These are phyloP conservation scores for Anableps anableps DNA, from an alignment of 2,797 vertebrate species.

Conservation along the genomic window DNA sequence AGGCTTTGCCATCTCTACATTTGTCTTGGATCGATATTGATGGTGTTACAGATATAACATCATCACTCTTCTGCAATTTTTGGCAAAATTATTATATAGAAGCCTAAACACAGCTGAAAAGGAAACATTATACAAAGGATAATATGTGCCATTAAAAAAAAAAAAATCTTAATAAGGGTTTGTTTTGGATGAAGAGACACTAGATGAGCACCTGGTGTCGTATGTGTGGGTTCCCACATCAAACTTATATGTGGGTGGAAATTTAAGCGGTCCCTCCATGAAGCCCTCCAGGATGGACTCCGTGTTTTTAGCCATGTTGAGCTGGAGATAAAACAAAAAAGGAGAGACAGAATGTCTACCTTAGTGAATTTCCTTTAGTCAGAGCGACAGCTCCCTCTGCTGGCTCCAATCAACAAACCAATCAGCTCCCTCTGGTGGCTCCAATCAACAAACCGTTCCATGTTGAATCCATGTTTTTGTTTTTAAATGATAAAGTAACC, in stretches of 20 bases:
- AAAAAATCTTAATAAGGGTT: too few species aligned
- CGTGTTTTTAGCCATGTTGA: constrained; percentile 94
- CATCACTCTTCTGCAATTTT: too few species aligned
- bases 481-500: constrained; percentile 18
- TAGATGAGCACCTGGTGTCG: constrained; percentile 89
- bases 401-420: constrained; percentile 34
- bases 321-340: constrained; percentile 74
- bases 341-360: neutral
- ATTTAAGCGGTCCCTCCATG: constrained; percentile 90
- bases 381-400: constrained; percentile 52
- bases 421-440: constrained; percentile 63
- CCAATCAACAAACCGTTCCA: constrained; percentile 14
- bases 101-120: too few species aligned
- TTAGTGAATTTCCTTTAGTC: neutral
- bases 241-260: constrained; percentile 97
- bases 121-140: too few species aligned
- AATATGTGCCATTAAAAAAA: too few species aligned
- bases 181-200: neutral
- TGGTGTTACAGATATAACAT: neutral
- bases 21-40: neutral
- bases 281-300: constrained; percentile 94
- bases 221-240: constrained; percentile 97
- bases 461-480: constrained; percentile 1
- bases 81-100: too few species aligned
- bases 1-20: neutral